Base-by-base conservation (phyloP, 2,797 vertebrate genomes). In the Pogoniulus pusillus region DNA sequence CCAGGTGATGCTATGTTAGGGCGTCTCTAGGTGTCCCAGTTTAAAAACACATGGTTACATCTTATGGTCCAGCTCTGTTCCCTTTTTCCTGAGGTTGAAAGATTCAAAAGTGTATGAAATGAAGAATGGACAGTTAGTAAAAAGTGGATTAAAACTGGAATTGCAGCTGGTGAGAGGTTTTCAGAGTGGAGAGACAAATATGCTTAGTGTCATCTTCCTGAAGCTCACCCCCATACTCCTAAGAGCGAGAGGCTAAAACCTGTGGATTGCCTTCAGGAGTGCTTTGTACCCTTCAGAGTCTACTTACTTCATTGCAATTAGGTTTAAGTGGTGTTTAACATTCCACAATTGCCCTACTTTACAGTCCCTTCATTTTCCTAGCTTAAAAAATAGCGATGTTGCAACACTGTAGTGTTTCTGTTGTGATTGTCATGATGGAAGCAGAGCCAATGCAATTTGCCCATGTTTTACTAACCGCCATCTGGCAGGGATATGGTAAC, bases 401-500 rank as follows among this genome's bases (percentile, higher is more conserved):
- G 91, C 92, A 95, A 94, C 76, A 87, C 89, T 85, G 87, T 80
- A 93, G 89, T 96, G 96, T 97, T 97, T 95, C 97, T 97, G 96
- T 96, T 96, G 96, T 96, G 97, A 95, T 96, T 95, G 93, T 96
- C 86, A 87, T 94, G 92, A 97, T 83, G 90, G 94, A 97, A 97
- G 95, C 91, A 77, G 91, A 96, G 97, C 96, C 97, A 92, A 96
- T 95, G 95, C 95, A 95, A 95, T 96, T 97, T 97, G 96, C 97
- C 97, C 96, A 83, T 97, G 96, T 97, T 97, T 97, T 97, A 97
- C 95, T 96, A 96, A 96, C 92, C 18, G 66, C 97, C 97, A 97
- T 97, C 97, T 98, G 97, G 97, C 96, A 97, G 95, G 90, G 95
- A 97, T 94, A 97, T 94, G 96, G 96, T 97, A 96, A 96, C 96